Evolutionary conservation across 2,113 vertebrate genomes (phyloP), one percentile per base, ranked within the genome.

Genomic region (Bubo scandiacus): DNA sequence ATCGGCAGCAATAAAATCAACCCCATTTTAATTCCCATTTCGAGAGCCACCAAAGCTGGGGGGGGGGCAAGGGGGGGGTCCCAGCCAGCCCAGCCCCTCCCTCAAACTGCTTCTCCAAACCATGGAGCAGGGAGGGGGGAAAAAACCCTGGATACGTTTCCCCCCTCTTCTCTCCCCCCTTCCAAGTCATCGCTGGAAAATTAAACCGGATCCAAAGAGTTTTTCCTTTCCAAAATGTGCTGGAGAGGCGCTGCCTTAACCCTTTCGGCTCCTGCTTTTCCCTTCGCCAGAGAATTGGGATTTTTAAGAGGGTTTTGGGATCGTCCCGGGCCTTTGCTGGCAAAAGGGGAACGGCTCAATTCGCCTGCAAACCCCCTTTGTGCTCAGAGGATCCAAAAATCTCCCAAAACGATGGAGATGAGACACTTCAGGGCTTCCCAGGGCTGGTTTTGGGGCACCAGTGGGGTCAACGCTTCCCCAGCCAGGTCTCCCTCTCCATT

Each of bases 181-280:
- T 96, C 75, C 90, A 78, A 92, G 85, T 84, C 93, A 85, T 87
- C 75, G 63, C 71, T 96, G 96, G 92, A 94, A 96, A 95, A 88
- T 94, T 91, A 91, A 96, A 95, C 84, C 90, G 81, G 87, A 93
- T 93, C 86, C 68, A 91, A 95, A 92, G 90, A 93, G 92, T 95
- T 94, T 94, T 95, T 94, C 92, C 94, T 93, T 86, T 95, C 91
- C 94, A 83, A 95, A 93, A 87, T 86, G 94, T 73, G 88, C 88
- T 65, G 92, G 92, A 94, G 94, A 89, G 92, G 78, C 59, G 5
- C 78, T 62, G 94, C 52, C 71, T 95, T 96, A 97, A 97, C 96
- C 95, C 95, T 25, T 95, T 93, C 81, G 1, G 51, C 42, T 66
- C 94, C 87, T 0, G 5, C 72, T 32, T 34, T 11, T 11, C 42